phyloP scores from a whole-genome alignment of 2,888 invertebrate species.

The Papilio demoleus region DNA sequence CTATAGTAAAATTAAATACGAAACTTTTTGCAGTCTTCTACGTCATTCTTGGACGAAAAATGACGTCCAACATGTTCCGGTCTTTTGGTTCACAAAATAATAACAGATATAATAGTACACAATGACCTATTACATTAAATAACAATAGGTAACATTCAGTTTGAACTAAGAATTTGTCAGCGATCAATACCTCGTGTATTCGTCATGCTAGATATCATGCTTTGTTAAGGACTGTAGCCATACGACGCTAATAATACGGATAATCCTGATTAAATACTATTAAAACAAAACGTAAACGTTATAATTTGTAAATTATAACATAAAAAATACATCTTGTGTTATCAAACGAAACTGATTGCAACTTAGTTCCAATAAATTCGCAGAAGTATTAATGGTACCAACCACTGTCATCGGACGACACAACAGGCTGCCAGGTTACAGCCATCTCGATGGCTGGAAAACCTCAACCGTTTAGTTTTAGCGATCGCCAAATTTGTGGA shows the following conservation, averaged over 20 bases:
- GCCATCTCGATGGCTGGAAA: too few relatives aligned
- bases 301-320: too few relatives aligned
- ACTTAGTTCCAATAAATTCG: too few relatives aligned
- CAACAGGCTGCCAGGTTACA: too few relatives aligned
- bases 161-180: conserved; percentile 38
- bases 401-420: too few relatives aligned
- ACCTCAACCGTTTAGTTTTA: too few relatives aligned
- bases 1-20: too few relatives aligned
- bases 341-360: too few relatives aligned
- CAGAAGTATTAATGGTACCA: too few relatives aligned
- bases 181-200: conserved; percentile 39
- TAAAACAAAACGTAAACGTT: background rate
- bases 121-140: conserved; percentile 22
- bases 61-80: background rate
- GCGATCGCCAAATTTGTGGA: too few relatives aligned
- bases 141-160: conserved; percentile 33
- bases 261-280: background rate
- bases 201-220: conserved; percentile 37
- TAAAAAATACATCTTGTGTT: too few relatives aligned
- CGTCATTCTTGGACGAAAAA: background rate
- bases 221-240: conserved; percentile 32
- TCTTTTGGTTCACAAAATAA: background rate
- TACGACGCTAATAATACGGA: background rate
- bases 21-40: too few relatives aligned
- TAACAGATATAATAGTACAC: conserved; percentile 6